A percentile compares a stretch with the other conserved stretches of the same genome.
These are phyloP conservation scores for Entelurus aequoreus DNA, from an alignment of 2,113 vertebrate genomes.

Conservation along the genomic window DNA sequence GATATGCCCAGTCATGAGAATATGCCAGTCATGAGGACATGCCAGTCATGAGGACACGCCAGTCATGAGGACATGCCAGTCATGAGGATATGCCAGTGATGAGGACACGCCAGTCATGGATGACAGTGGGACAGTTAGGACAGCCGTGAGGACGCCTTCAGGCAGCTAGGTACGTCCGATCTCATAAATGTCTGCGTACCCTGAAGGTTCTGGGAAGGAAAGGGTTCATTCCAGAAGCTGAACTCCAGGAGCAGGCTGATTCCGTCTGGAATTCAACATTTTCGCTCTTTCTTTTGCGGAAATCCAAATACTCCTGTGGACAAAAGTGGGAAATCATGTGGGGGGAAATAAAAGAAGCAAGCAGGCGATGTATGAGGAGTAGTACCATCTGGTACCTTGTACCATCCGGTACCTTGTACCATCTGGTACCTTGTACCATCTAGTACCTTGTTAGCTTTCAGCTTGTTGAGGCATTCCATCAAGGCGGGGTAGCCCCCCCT, in stretches of 20 bases:
- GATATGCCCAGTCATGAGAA: neutral
- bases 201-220: conserved; percentile 72
- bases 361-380: no score
- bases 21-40: neutral
- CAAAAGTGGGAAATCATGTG: neutral
- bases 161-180: conserved; percentile 86
- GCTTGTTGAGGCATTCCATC: conserved; percentile 85
- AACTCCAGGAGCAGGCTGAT: conserved; percentile 94
- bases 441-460: conserved; percentile 81
- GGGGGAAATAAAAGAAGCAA: no score
- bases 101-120: neutral
- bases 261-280: conserved; percentile 87
- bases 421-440: no score
- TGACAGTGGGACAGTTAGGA: no score
- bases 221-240: conserved; percentile 98
- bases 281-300: conserved; percentile 84
- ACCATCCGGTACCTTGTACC: no score
- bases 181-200: conserved; percentile 90
- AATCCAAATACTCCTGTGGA: conserved; percentile 82
- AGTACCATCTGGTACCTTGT: no score
- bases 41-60: neutral
- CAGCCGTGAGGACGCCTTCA: conserved; percentile 60
- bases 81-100: no score
- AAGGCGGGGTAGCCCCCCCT: conserved; percentile 89
- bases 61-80: neutral